A percentile compares a stretch with the other conserved stretches of the same genome.
phyloP scores from a whole-genome alignment of 2,797 vertebrate species.

The Bucorvus abyssinicus region DNA sequence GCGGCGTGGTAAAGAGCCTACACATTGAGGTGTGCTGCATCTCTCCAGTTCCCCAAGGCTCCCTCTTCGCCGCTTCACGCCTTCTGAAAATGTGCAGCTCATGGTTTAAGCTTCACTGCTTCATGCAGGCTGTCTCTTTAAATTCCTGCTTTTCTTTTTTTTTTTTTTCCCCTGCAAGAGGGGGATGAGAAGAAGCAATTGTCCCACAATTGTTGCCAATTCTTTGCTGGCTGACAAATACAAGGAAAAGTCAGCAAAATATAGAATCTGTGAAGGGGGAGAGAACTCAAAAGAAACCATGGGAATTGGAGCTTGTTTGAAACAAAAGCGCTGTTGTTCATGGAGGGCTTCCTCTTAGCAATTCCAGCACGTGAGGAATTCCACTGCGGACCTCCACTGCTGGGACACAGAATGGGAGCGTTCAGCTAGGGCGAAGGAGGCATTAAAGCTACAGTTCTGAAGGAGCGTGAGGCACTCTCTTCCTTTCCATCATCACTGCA shows the following conservation, averaged over 20 bases:
- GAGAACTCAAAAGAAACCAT: conserved; percentile 8
- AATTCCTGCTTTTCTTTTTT: background rate
- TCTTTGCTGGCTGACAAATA: conserved; percentile 9
- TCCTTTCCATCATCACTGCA: background rate
- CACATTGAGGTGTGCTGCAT: background rate
- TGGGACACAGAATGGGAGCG: conserved; percentile 12
- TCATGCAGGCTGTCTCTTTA: background rate
- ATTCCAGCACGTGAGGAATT: background rate
- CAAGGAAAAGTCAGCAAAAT: conserved; percentile 55
- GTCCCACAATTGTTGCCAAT: conserved; percentile 52
- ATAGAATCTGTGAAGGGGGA: conserved; percentile 4
- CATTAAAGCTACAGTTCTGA: background rate
- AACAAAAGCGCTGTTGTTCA: conserved; percentile 50
- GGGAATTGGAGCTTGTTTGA: conserved; percentile 18
- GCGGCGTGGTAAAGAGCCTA: background rate
- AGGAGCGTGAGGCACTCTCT: background rate
- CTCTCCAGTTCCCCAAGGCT: background rate
- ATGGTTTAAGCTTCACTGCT: background rate
- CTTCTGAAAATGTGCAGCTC: background rate
- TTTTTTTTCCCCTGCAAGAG: background rate
- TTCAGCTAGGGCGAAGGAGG: background rate
- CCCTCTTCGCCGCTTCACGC: background rate
- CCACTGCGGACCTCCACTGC: background rate
- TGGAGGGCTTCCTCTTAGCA: background rate
- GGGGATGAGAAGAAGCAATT: background rate